Conservation (phyloP, 23 tunicate genomes). For the Pegea sp. region DNA sequence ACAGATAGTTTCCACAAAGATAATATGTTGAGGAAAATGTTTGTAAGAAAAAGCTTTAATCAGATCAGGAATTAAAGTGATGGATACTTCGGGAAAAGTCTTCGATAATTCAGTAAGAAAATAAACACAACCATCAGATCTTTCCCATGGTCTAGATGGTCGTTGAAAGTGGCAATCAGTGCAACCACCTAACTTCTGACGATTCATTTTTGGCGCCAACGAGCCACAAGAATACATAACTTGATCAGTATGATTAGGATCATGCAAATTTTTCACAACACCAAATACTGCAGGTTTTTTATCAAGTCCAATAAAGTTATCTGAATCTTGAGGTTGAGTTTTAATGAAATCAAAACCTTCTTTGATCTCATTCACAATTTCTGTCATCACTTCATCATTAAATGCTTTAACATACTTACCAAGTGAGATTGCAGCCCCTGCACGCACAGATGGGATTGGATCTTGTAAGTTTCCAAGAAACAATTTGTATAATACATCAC, state of each 20-base stretch:
- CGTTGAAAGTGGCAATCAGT: conserved; percentile 54
- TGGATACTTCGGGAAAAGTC: conserved; percentile 6
- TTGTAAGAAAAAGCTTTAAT: conserved; percentile 17
- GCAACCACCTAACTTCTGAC: conserved; percentile 44
- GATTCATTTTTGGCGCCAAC: conserved; percentile 64
- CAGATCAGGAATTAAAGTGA: conserved; percentile 16
- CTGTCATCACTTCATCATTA: conserved; percentile 20
- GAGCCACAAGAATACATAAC: conserved; percentile 96
- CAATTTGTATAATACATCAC: conserved; percentile 24
- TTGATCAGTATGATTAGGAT: conserved; percentile 42
- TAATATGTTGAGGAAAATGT: conserved; percentile 48
- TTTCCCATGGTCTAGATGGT: conserved; percentile 84
- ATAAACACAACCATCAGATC: conserved; percentile 75
- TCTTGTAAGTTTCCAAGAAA: conserved; percentile 59
- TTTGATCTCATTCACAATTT: conserved; percentile 20
- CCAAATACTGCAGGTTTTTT: conserved; percentile 82
- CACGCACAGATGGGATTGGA: conserved; percentile 85
- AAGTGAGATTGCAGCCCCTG: conserved; percentile 74
- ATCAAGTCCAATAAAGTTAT: conserved; percentile 49
- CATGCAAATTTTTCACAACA: conserved; percentile 48
- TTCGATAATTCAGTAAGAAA: conserved; percentile 34
- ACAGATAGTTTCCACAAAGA: conserved; percentile 65
- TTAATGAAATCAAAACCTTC: conserved; percentile 27
- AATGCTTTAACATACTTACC: conserved; percentile 59
- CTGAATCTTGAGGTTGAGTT: conserved; percentile 27